Percentiles rank a stretch among this genome's conserved stretches.
These are phyloP conservation scores for Gephyroberyx darwinii DNA, from an alignment of 2,797 vertebrate genomes.

Conservation along the genomic window DNA sequence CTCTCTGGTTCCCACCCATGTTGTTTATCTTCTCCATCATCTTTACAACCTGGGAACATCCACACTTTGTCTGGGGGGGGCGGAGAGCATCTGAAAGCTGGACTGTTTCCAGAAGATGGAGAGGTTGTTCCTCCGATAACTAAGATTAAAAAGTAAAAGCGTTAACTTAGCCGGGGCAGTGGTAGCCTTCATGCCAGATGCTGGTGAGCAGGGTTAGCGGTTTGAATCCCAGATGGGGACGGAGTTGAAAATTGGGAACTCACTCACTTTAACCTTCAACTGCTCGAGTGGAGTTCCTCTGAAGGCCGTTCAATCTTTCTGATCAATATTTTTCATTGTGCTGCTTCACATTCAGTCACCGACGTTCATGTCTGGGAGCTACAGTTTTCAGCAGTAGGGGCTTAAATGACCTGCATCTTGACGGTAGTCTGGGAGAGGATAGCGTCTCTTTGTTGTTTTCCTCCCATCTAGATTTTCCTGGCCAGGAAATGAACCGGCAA, in stretches of 20 bases:
- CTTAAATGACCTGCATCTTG: too few species aligned
- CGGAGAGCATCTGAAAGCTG: too few species aligned
- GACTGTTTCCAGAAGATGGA: slow-evolving; percentile 47
- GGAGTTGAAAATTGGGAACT: not conserved
- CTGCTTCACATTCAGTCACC: too few species aligned
- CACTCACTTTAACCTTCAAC: not conserved
- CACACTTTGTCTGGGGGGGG: slow-evolving; percentile 33
- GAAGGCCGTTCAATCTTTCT: too few species aligned
- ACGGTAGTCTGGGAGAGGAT: too few species aligned
- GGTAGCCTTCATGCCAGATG: not conserved
- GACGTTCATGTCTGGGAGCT: not conserved
- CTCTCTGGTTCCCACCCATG: not conserved
- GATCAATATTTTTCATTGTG: too few species aligned
- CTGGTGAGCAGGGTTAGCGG: too few species aligned
- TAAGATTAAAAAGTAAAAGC: slow-evolving; percentile 12
- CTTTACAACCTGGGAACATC: slow-evolving; percentile 67
- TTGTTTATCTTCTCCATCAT: slow-evolving; percentile 67
- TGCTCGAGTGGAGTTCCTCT: not conserved
- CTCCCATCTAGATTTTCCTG: too few species aligned
- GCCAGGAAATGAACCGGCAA: too few species aligned
- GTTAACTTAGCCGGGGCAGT: not conserved
- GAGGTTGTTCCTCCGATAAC: slow-evolving; percentile 7
- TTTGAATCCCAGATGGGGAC: not conserved
- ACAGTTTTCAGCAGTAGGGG: too few species aligned
- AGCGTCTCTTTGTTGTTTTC: too few species aligned